Evolutionary conservation across 1,140 invertebrate species (phyloP).

Genomic region (Drosophila burlai): DNA sequence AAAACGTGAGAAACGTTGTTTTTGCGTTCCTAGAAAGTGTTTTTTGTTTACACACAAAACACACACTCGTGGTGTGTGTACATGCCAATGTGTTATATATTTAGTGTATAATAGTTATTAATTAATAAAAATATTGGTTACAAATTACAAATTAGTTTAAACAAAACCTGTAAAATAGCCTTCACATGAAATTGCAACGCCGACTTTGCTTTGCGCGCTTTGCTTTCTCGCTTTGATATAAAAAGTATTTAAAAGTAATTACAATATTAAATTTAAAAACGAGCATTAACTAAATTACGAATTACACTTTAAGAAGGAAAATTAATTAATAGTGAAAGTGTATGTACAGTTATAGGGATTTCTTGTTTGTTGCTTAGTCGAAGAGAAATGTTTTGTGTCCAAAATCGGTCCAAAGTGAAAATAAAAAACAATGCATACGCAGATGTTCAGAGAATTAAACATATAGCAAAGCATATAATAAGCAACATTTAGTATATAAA

Average conservation of each 20-base stretch:
- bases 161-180: constrained; percentile 84
- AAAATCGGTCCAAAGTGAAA: constrained; percentile 7
- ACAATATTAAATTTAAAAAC: constrained; percentile 48
- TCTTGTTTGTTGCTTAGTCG: constrained; percentile 16
- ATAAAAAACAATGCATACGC: constrained; percentile 20
- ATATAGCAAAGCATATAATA: constrained; percentile 56
- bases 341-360: constrained; percentile 57
- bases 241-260: constrained; percentile 57
- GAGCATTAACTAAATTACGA: constrained; percentile 67
- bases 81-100: constrained; percentile 33
- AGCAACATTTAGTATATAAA: constrained; percentile 74
- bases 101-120: constrained; percentile 33
- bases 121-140: constrained; percentile 53
- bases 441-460: constrained; percentile 19
- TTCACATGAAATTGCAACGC: constrained; percentile 73
- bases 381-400: constrained; percentile 26
- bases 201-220: constrained; percentile 59
- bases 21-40: constrained; percentile 39
- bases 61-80: constrained; percentile 15
- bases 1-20: constrained; percentile 53
- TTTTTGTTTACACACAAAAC: constrained; percentile 15
- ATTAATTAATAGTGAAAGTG: constrained; percentile 42
- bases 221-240: constrained; percentile 63
- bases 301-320: constrained; percentile 54
- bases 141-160: constrained; percentile 76